These are phyloP conservation scores for Chymomyza procnemis DNA, from an alignment of 2,888 invertebrate species.

Conservation along the genomic window DNA sequence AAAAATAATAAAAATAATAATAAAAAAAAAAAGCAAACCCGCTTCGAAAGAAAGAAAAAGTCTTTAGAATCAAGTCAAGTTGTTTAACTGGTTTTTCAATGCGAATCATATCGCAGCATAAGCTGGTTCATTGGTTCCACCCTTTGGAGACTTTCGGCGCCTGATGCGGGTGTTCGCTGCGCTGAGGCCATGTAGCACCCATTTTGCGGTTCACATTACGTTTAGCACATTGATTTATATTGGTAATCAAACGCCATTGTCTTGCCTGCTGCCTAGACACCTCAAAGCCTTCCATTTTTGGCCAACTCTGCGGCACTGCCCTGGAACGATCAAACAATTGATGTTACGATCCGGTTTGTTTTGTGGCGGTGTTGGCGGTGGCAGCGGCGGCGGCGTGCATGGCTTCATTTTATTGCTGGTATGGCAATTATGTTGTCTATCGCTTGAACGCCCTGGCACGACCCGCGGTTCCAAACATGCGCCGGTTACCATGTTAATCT, in stretches of 20 bases:
- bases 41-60: conserved; percentile 71
- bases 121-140: conserved; percentile 36
- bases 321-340: conserved; percentile 61
- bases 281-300: conserved; percentile 13
- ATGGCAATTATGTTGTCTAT: conserved; percentile 36
- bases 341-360: conserved; percentile 9
- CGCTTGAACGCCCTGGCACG: conserved; percentile 16
- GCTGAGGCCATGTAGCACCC: conserved; percentile 7
- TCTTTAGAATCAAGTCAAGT: conserved; percentile 69
- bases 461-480: conserved; percentile 25
- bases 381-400: neutral
- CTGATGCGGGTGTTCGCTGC: conserved; percentile 57
- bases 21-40: conserved; percentile 36
- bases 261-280: conserved; percentile 44
- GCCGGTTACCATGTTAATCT: conserved; percentile 57
- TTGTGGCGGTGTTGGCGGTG: too few relatives aligned
- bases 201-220: conserved; percentile 30
- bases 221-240: conserved; percentile 68
- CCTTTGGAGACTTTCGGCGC: conserved; percentile 47
- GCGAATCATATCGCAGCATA: conserved; percentile 25
- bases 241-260: conserved; percentile 66
- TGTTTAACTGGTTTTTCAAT: conserved; percentile 67
- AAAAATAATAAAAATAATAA: conserved; percentile 7
- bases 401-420: conserved; percentile 20
- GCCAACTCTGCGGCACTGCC: conserved; percentile 47